Percentiles rank a stretch among this genome's conserved stretches.
Evolutionary conservation across 23 tunicate genomes (phyloP).

Genomic region (Styela plicata): DNA sequence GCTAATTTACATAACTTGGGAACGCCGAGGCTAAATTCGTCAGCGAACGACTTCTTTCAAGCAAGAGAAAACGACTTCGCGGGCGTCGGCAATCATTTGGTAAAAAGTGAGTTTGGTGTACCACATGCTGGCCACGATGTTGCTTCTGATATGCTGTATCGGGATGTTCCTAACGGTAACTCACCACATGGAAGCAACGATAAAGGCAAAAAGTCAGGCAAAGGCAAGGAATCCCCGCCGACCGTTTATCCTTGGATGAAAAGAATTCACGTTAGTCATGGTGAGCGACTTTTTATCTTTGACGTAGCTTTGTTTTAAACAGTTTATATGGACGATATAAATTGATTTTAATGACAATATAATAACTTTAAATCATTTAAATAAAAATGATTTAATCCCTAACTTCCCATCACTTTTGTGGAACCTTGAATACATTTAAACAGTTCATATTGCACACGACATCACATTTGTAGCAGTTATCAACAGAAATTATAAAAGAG

Average conservation of each 20-base stretch:
- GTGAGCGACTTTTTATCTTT: constrained; percentile 32
- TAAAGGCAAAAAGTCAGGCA: constrained; percentile 5
- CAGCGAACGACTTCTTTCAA: constrained; percentile 13
- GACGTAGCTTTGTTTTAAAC: no score
- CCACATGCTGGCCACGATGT: neutral
- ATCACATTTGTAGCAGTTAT: no score
- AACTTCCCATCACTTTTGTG: no score
- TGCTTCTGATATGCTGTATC: neutral
- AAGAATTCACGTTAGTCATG: constrained; percentile 86
- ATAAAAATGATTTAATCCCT: no score
- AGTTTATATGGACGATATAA: no score
- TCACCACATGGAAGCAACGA: neutral
- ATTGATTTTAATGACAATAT: no score
- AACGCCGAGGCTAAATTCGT: neutral
- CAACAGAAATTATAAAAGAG: no score
- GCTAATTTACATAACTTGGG: neutral
- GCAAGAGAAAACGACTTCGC: constrained; percentile 4
- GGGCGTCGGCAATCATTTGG: neutral
- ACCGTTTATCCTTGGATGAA: constrained; percentile 95
- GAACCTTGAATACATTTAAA: no score
- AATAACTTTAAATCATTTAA: no score
- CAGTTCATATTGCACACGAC: no score
- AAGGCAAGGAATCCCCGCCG: constrained; percentile 30
- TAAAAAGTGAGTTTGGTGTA: constrained; percentile 22
- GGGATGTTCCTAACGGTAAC: neutral